A percentile compares a stretch with the other conserved stretches of the same genome.
Conservation (phyloP, 2,113 vertebrate species). For the Centropus unirufus region DNA sequence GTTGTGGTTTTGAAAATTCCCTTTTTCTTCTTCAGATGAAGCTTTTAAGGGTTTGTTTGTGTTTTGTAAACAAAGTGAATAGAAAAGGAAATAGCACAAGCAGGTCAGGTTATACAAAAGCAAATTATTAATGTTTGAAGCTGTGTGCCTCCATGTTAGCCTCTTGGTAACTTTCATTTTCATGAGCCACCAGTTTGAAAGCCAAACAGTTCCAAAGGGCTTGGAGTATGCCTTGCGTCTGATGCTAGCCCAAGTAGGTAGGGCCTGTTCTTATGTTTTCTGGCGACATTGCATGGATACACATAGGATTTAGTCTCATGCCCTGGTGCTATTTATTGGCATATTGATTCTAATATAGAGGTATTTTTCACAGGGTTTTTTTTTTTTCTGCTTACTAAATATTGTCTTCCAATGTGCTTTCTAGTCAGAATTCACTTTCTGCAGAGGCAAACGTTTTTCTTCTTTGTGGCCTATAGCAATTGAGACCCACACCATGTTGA, state of each 20-base stretch:
- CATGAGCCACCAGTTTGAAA: neutral
- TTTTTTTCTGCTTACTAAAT: neutral
- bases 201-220: neutral
- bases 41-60: neutral
- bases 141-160: neutral
- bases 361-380: too few relatives aligned
- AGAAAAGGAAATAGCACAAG: neutral
- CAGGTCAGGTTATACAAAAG: neutral
- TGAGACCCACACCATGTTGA: fast-evolving
- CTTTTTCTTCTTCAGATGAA: neutral
- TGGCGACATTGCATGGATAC: neutral
- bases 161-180: neutral
- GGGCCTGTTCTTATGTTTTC: neutral
- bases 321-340: neutral
- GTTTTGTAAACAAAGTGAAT: neutral
- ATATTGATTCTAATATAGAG: neutral
- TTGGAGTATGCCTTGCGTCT: neutral
- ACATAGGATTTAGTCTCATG: neutral
- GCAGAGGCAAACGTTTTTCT: neutral
- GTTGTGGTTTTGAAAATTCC: neutral
- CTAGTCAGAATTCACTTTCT: neutral
- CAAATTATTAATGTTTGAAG: neutral
- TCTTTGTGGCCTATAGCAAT: neutral
- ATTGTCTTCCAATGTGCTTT: neutral
- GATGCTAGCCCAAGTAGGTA: neutral